A percentile compares a stretch with the other conserved stretches of the same genome.
Conservation (phyloP, 2,888 invertebrate species). For the Anthrax anthrax region DNA sequence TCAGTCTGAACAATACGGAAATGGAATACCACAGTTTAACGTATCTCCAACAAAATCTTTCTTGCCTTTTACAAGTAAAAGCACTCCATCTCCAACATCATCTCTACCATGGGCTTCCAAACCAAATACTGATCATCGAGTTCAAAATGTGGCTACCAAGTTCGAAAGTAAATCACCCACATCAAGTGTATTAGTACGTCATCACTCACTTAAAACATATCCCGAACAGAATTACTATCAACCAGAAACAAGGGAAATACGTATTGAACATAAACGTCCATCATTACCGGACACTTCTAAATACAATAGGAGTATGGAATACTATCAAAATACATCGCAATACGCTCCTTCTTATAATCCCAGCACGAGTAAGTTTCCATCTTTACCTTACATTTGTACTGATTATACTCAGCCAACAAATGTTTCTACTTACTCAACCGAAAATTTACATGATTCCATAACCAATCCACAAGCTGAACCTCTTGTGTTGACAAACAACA, state of each 20-base stretch:
- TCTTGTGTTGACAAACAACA: constrained; percentile 24
- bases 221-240: constrained; percentile 17
- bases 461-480: constrained; percentile 31
- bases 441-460: constrained; percentile 19
- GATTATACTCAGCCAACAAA: constrained; percentile 36
- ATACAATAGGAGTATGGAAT: constrained; percentile 33
- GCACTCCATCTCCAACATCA: constrained; percentile 19
- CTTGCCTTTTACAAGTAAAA: constrained; percentile 18
- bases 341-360: neutral
- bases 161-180: constrained; percentile 36
- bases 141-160: constrained; percentile 40
- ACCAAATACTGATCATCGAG: constrained; percentile 36
- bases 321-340: constrained; percentile 15
- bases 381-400: constrained; percentile 35
- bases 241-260: constrained; percentile 12
- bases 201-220: constrained; percentile 22
- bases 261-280: constrained; percentile 19
- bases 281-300: constrained; percentile 28
- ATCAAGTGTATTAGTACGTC: constrained; percentile 19
- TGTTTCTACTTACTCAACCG: constrained; percentile 30
- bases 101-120: constrained; percentile 37
- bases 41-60: constrained; percentile 12
- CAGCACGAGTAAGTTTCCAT: neutral
- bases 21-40: constrained; percentile 1
- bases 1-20: constrained; percentile 8